Base-by-base conservation (phyloP, 1,140 invertebrate species). In the Dendroctonus ponderosae region DNA sequence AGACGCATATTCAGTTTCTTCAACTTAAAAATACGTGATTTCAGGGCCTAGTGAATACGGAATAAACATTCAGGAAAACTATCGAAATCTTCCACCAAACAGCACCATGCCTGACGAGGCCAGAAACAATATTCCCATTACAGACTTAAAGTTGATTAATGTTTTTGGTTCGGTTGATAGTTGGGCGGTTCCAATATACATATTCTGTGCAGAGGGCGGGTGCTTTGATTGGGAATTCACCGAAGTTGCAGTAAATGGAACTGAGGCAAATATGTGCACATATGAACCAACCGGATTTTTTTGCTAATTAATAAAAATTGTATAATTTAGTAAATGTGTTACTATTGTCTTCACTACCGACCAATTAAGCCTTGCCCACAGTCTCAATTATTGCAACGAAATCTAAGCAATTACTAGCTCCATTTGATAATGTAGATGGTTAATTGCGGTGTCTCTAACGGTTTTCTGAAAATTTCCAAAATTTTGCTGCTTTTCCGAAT, bases 151-250 rank as follows among this genome's bases (percentile, higher is more conserved):
- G 6, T 15, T 62, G 15, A 11, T n/a, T 44, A 37, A 62, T 15
- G 40, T 62, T 12, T 15, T 44, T 14, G 48, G 60, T 15, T 52
- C 6, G 43, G 60, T 62, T 8, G 9, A 11, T 0, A 9, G 5
- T 9, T 12, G n/a, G 8, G 60, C 60, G n/a, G 38, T 62, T n/a
- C 60, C 60, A 37, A 42, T 62, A 26, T 4, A 52, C 9, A 62
- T 62, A 11, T 14, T 62, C 9, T 62, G 60, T 39, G 60, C 49
- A 11, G 60, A 62, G n/a, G 60, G 53, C 5, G 60, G 60, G 12
- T 62, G 60, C 37, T 62, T 52, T 12, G 26, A 62, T 15, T 62
- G 60, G 60, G 43, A 15, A 4, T 62, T 42, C 14, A 48, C 60
- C 8, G 50, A 44, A 14, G 60, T 62, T 5, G 5, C 14, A 12